Evolutionary conservation across 2,888 invertebrate species (phyloP), one percentile per base, ranked within the genome.

Genomic region (Hypomecis atomaria): DNA sequence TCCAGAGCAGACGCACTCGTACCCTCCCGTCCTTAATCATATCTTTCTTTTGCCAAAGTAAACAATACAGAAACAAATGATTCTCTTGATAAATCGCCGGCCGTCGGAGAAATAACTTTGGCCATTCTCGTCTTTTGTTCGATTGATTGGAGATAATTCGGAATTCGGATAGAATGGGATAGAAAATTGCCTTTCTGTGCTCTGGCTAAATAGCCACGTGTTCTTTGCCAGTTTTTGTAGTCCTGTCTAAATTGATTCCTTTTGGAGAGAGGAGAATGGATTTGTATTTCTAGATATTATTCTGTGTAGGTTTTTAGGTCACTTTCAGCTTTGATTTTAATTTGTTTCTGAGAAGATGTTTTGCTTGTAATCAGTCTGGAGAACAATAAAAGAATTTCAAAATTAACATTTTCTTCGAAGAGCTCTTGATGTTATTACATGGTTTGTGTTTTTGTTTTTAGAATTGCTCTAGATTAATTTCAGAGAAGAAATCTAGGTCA

Each of bases 111-210:
- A 71, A 85, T 84, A 86, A 85, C 83, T 87, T 81, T 72, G 82
- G 72, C 79, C 81, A 77, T 83, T 85, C 82, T 70, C 72, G 79
- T 80, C 82, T 75, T 84, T 87, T 88, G 88, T 88, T 79, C 87
- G 84, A 90, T 90, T 88, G 89, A 90, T 90, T 84, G 87, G 82
- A 82, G 86, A 89, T 89, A 86, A 88, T 88, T 85, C 83, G 79
- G 81, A 52, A 80, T 83, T 85, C 81, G 81, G 78, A 47, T 70
- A 65, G 67, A 69, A 70, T 72, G 61, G 67, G 67, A 66, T 62
- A 65, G 70, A 70, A 69, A 70, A 72, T 69, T 69, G 69, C 67
- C 69, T 72, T 67, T 69, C 64, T 66, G 44, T 67, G 55, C 59
- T 62, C 58, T 49, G 50, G 48, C 69, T 71, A 69, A 71, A 69